Evolutionary conservation across 2,113 vertebrate genomes (phyloP).

Genomic region (Thunnus maccoyii): DNA sequence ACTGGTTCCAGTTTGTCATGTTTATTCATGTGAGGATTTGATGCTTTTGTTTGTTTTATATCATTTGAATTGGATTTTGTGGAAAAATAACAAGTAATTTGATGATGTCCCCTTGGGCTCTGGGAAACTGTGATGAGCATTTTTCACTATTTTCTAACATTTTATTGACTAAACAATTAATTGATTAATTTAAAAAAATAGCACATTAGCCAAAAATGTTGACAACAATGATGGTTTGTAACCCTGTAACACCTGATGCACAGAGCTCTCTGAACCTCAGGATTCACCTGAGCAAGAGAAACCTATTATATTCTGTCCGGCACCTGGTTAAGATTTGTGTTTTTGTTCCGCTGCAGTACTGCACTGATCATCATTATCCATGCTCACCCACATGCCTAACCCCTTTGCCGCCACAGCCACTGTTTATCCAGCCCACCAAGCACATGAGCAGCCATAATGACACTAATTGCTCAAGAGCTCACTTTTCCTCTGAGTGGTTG

Average conservation of each 20-base stretch:
- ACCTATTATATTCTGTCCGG: background rate
- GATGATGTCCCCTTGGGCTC: too few species aligned
- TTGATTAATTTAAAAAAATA: background rate
- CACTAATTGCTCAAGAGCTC: conserved; percentile 76
- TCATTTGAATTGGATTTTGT: background rate
- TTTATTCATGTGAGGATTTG: background rate
- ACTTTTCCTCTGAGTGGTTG: conserved; percentile 70
- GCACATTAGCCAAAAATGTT: too few species aligned
- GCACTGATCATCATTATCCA: conserved; percentile 59
- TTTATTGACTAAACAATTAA: background rate
- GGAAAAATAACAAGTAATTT: background rate
- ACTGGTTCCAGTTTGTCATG: too few species aligned
- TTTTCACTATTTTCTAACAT: too few species aligned
- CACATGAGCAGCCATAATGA: conserved; percentile 74
- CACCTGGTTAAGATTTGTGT: conserved; percentile 27
- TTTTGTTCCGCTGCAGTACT: conserved; percentile 36
- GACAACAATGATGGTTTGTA: too few species aligned
- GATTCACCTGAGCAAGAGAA: background rate
- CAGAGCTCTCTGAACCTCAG: background rate
- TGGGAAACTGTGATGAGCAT: background rate
- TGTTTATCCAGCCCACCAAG: conserved; percentile 69
- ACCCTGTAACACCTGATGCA: too few species aligned
- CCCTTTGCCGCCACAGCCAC: conserved; percentile 56
- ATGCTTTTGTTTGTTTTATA: background rate
- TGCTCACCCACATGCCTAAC: conserved; percentile 59